A percentile compares a stretch with the other conserved stretches of the same genome.
phyloP scores from a whole-genome alignment of 2,888 invertebrate species.

The Girardia tigrina region DNA sequence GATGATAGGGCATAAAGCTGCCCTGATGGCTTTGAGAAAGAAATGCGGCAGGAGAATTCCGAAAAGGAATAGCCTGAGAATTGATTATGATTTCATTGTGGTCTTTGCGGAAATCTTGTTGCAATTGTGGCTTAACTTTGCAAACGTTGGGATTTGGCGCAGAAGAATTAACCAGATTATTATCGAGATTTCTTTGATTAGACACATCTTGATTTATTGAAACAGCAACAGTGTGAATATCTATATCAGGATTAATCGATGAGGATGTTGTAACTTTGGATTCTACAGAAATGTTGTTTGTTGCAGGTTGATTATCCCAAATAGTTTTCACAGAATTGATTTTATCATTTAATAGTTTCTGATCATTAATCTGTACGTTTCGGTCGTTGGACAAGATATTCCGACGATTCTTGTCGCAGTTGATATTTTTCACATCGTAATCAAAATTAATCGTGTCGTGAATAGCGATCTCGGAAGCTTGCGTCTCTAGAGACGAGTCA shows the following conservation, averaged over 20 bases:
- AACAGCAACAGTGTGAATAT: slow-evolving; percentile 23
- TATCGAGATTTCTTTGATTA: slow-evolving; percentile 15
- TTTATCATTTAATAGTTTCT: slow-evolving; percentile 25
- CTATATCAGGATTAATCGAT: neutral
- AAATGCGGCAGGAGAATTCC: slow-evolving; percentile 2
- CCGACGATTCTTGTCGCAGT: slow-evolving; percentile 2
- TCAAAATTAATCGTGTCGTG: neutral
- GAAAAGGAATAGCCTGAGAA: neutral
- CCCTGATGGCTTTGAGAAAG: slow-evolving; percentile 5
- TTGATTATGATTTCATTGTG: neutral
- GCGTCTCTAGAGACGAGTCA: neutral
- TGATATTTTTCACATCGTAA: neutral
- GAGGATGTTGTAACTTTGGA: neutral
- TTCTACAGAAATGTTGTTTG: neutral
- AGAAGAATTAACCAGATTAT: neutral
- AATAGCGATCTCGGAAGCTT: neutral
- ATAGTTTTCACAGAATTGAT: slow-evolving; percentile 32
- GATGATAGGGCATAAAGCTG: neutral
- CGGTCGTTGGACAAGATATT: neutral
- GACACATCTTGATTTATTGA: neutral
- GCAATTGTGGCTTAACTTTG: slow-evolving; percentile 31
- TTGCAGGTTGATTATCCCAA: neutral
- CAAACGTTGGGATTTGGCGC: slow-evolving; percentile 30
- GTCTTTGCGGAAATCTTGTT: slow-evolving; percentile 24
- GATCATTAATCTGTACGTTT: neutral